These are phyloP conservation scores for Tragelaphus eurycerus DNA, from an alignment of 2,797 vertebrate species.

Conservation along the genomic window DNA sequence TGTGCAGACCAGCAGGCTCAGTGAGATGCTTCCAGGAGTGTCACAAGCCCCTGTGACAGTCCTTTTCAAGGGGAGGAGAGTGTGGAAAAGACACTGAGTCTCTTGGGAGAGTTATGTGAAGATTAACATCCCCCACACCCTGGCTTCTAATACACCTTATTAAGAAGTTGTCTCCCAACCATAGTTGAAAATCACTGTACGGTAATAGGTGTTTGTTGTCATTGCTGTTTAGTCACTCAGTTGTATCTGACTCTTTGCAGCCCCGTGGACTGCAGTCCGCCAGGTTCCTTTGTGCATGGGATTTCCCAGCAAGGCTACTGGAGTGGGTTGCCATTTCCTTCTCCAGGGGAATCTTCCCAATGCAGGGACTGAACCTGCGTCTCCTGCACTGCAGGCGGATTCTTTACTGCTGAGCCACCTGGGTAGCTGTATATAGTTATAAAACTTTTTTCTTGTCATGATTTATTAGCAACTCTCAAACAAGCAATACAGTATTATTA, in stretches of 20 bases:
- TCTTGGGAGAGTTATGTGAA: neutral
- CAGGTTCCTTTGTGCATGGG: neutral
- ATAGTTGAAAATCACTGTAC: neutral
- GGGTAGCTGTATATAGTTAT: neutral
- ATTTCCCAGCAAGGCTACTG: neutral
- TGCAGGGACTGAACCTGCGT: neutral
- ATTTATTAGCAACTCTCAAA: neutral
- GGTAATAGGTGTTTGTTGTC: neutral
- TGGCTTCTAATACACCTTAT: neutral
- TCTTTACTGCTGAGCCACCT: neutral
- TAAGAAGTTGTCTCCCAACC: neutral
- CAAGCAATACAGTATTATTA: neutral
- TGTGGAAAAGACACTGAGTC: neutral
- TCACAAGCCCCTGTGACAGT: neutral
- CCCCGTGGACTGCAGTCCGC: neutral
- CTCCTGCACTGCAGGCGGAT: neutral
- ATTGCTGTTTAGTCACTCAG: neutral
- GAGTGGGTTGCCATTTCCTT: neutral
- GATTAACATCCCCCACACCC: neutral
- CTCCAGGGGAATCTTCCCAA: neutral
- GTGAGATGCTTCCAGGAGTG: neutral
- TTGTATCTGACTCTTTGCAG: neutral
- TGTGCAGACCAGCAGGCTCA: neutral
- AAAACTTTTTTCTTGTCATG: neutral
- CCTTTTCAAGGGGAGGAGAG: neutral